Conservation (phyloP, 2,113 vertebrate species). For the Illadopsis cleaveri region DNA sequence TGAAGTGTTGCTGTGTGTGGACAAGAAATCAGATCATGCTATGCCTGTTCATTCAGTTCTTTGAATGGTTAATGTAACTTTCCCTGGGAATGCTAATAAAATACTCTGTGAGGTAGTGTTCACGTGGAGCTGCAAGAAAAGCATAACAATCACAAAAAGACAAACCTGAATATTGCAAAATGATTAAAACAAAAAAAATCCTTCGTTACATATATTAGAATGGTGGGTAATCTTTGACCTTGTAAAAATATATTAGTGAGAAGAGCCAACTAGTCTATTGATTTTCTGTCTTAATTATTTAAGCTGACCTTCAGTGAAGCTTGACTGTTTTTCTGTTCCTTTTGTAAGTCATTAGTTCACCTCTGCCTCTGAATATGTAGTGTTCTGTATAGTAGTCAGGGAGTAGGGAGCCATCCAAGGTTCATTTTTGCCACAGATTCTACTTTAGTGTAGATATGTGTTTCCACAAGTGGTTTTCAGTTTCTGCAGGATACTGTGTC, state of each 20-base stretch:
- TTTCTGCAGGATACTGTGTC: neutral
- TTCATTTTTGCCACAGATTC: slow-evolving; percentile 16
- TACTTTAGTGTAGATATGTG: neutral
- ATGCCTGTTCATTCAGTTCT: neutral
- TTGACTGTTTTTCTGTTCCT: neutral
- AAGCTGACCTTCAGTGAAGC: neutral
- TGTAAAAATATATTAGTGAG: neutral
- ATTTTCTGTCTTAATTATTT: neutral
- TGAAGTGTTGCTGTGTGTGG: neutral
- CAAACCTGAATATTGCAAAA: neutral
- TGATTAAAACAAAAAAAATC: neutral
- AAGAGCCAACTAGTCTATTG: neutral
- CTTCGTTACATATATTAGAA: neutral
- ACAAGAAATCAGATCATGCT: neutral
- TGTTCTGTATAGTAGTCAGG: neutral
- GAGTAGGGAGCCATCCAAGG: neutral
- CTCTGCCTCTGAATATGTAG: neutral
- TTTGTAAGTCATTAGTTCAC: neutral
- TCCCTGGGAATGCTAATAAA: neutral
- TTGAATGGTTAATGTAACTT: neutral
- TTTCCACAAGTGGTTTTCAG: slow-evolving; percentile 18
- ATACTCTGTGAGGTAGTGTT: neutral
- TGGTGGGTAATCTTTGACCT: neutral
- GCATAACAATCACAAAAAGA: neutral
- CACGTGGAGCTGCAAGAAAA: neutral